Percentiles rank a stretch among this genome's conserved stretches.
phyloP scores from a whole-genome alignment of 1,140 invertebrate species.

The Apolygus lucorum region DNA sequence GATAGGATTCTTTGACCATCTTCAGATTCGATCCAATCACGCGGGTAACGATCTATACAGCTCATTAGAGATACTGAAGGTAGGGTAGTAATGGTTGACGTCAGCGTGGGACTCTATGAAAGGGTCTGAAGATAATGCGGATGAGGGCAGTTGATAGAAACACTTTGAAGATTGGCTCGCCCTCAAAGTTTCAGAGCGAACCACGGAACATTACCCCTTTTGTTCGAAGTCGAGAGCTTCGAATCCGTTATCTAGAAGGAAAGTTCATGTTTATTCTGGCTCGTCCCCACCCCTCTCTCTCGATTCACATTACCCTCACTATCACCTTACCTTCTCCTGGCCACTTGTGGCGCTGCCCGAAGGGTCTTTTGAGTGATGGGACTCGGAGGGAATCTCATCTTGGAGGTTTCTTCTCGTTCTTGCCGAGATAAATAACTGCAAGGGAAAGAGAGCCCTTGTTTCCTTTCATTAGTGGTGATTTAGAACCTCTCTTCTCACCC shows the following conservation, averaged over 20 bases:
- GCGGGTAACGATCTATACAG: neutral
- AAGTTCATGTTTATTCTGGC: conserved; percentile 8
- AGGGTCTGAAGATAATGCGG: neutral
- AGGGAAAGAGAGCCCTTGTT: too few relatives aligned
- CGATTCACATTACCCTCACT: too few relatives aligned
- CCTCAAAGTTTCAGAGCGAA: neutral
- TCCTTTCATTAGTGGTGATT: too few relatives aligned
- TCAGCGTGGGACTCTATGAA: neutral
- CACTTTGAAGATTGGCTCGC: conserved; percentile 5
- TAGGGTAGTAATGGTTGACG: neutral
- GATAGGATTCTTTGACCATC: neutral
- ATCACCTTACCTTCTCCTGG: too few relatives aligned
- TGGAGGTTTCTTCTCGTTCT: too few relatives aligned
- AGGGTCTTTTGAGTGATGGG: too few relatives aligned
- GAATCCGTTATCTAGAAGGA: neutral
- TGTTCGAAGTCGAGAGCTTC: neutral
- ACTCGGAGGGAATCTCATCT: too few relatives aligned
- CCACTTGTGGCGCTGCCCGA: too few relatives aligned
- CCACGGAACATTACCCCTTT: conserved; percentile 7
- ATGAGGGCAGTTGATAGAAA: conserved; percentile 12
- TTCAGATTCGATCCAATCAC: too few relatives aligned
- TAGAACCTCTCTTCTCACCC: too few relatives aligned
- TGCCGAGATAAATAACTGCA: too few relatives aligned
- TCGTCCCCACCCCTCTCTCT: too few relatives aligned
- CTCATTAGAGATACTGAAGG: neutral